Base-by-base conservation (phyloP, 2,797 vertebrate genomes). In the Sebastes itinus region DNA sequence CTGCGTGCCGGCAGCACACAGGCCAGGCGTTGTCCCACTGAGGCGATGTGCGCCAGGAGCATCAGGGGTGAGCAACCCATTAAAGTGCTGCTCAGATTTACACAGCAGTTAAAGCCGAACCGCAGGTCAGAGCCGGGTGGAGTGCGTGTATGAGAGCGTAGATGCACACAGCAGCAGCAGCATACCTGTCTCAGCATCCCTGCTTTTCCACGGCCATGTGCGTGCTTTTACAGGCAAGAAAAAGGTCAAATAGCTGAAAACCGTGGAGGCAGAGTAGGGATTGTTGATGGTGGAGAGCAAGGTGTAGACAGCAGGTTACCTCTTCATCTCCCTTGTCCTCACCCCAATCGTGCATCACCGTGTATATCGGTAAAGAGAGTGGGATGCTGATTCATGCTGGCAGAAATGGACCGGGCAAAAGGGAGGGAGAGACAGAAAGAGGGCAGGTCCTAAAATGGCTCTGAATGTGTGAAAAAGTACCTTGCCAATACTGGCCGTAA, bases 331-430 rank as follows among this genome's bases (percentile, higher is more conserved):
- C 70, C 74, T 84, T 61, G 62, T 89, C 72, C 77, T 88, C 83
- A 30, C 72, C 72, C 71, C 59, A 52, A 52, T 81, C 67, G 16
- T 85, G 90, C 81, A 87, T 92, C 91, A 83, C 30, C 1, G 18
- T 76, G 82, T 68, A 73, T 52, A 76, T 75, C 12, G 63, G 75
- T 77, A 68, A 81, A 83, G 81, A 74, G 49, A 82, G 72, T 33
- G 75, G 77, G 82, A 85, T 83, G 88, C 90, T 93, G 92, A 94
- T 94, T 94, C 91, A 93, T 77, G 68, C 81, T 83, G 90, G 89
- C 85, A 88, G 85, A 84, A 86, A 92, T 77, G 72, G 84, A 87
- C 70, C 62, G 22, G 80, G 81, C 82, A 83, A 58, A 85, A 85
- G 63, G 65, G 32, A 87, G 54, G 63, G 80, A 83, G 80, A 83